Evolutionary conservation across 1,140 invertebrate species (phyloP).

Genomic region (Rhynchophorus ferrugineus): DNA sequence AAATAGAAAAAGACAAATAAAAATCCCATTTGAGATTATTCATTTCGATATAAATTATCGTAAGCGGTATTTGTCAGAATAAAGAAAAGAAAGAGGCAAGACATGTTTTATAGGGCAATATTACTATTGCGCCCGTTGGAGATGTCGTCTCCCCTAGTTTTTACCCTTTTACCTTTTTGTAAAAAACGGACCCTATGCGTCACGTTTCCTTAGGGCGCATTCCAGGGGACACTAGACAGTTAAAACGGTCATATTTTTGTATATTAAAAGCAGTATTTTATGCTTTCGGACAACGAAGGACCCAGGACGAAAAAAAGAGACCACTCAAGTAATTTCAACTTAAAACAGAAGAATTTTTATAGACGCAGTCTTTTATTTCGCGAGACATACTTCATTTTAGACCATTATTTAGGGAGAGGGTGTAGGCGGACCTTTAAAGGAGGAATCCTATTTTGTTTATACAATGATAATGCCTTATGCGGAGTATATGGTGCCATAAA

Average conservation of each 20-base stretch:
- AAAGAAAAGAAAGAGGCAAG: background rate
- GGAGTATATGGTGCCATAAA: constrained; percentile 24
- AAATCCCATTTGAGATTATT: background rate
- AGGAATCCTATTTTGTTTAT: constrained; percentile 24
- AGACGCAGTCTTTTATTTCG: constrained; percentile 11
- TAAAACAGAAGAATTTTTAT: constrained; percentile 5
- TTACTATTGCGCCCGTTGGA: background rate
- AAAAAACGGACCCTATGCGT: constrained; percentile 18
- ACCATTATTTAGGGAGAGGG: constrained; percentile 12
- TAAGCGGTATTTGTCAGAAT: background rate
- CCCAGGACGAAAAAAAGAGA: constrained; percentile 1
- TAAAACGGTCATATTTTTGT: constrained; percentile 20
- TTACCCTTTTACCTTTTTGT: constrained; percentile 18
- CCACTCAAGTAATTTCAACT: background rate
- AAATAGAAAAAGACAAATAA: too few species aligned
- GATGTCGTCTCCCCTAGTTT: constrained; percentile 9
- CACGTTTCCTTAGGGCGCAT: constrained; percentile 14
- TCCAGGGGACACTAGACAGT: constrained; percentile 11
- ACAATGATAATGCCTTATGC: constrained; percentile 21
- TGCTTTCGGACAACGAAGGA: constrained; percentile 15
- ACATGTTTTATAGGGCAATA: background rate
- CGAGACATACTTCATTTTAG: constrained; percentile 8
- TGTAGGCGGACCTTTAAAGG: constrained; percentile 15
- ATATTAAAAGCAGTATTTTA: constrained; percentile 24
- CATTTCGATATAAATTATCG: background rate